Conservation (phyloP, 1,140 invertebrate genomes). For the Oryctes rhinoceros region DNA sequence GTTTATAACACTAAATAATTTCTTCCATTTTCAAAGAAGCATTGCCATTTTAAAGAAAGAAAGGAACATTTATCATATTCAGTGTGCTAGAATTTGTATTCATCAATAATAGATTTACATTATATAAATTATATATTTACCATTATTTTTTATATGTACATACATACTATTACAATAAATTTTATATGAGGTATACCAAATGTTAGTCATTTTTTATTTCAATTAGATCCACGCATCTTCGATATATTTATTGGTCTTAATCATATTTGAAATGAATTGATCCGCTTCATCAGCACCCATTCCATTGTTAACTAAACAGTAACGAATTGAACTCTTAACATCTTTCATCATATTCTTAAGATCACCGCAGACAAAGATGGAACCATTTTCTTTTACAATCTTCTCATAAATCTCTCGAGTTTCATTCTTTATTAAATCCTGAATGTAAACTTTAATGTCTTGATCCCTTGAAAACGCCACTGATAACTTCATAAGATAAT, state of each 20-base stretch:
- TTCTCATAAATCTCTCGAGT: slow-evolving; percentile 66
- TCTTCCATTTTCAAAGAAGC: neutral
- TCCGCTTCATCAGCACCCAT: slow-evolving; percentile 59
- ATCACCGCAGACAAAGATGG: slow-evolving; percentile 83
- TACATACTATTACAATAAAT: slow-evolving; percentile 36
- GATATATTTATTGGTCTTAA: slow-evolving; percentile 63
- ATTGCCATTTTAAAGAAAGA: neutral
- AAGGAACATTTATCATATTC: neutral
- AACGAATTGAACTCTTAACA: slow-evolving; percentile 69
- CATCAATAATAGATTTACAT: neutral
- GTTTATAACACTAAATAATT: neutral
- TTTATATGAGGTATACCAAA: slow-evolving; percentile 1
- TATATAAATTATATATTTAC: slow-evolving; percentile 14
- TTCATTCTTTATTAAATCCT: slow-evolving; percentile 69
- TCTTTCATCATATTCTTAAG: slow-evolving; percentile 76
- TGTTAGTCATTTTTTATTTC: slow-evolving; percentile 54
- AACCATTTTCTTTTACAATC: slow-evolving; percentile 65
- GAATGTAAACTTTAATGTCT: slow-evolving; percentile 66
- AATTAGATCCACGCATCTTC: slow-evolving; percentile 68
- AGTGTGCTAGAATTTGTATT: slow-evolving; percentile 22
- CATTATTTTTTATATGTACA: slow-evolving; percentile 36
- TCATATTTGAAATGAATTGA: slow-evolving; percentile 60
- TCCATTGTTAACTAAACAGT: slow-evolving; percentile 64
- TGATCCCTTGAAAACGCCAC: slow-evolving; percentile 73
- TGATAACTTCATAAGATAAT: slow-evolving; percentile 66